Base-by-base conservation (phyloP, 1,140 invertebrate species). In the Caerostris darwini region DNA sequence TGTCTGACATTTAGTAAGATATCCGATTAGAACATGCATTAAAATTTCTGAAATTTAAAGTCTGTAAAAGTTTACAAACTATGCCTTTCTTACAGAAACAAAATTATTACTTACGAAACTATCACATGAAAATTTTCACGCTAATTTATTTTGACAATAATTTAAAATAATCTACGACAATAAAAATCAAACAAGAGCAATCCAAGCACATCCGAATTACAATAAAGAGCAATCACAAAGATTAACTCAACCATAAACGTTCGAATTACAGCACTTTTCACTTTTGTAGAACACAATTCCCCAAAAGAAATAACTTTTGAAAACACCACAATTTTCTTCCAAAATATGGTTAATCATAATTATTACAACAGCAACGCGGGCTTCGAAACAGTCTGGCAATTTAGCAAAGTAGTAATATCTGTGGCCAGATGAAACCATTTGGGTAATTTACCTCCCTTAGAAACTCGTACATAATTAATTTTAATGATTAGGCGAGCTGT, bases 401-500 rank as follows among this genome's bases (percentile, higher is more conserved):
- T 77, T 77, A 7, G 50, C 50, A 12, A 77, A 77, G 71, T 77
- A 77, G 50, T 7, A 34, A 12, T 77, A 34, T 50, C 34, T 67
- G 14, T n/a, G 14, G 5, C 5, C 8, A 12, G 10, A 77, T 34
- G 69, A 77, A 77, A 77, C 34, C 69, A 77, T 77, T 77, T 77
- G 50, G 69, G 69, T 77, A 77, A 77, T 77, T 77, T 77, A 77
- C 19, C 69, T 77, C 69, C 69, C 69, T 77, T 77, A 50, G 69
- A 50, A 77, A 12, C 69, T 77, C 69, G 69, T 85, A 56, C 54
- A 85, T 85, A 85, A 85, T 85, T 57, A 59, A 85, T 85, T 85
- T 85, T 59, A 85, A 85, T 85, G 57, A 85, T 85, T 85, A 85
- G 82, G 82, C 12, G 54, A 85, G 82, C 54, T 85, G 82, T 59